Evolutionary conservation across 1,140 invertebrate species (phyloP).

Genomic region (Solenopsis fugax): DNA sequence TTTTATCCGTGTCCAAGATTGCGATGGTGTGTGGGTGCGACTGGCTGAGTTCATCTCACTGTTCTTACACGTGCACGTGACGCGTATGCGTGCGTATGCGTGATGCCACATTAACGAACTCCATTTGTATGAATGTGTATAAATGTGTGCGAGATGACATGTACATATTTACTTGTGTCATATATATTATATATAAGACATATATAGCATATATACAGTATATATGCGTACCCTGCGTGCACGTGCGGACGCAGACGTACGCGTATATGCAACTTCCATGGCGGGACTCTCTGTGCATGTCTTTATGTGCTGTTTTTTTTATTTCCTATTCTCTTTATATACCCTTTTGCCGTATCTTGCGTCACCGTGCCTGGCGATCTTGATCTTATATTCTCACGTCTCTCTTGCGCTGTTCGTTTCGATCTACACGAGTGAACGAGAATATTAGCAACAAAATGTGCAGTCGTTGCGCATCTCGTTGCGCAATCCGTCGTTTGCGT

Average conservation of each 20-base stretch:
- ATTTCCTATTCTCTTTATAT: slow-evolving; percentile 59
- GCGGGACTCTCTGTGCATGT: slow-evolving; percentile 83
- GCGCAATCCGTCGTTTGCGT: slow-evolving; percentile 56
- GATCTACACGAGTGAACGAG: slow-evolving; percentile 63
- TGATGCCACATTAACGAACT: slow-evolving; percentile 41
- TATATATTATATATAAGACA: slow-evolving; percentile 47
- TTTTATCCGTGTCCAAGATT: slow-evolving; percentile 41
- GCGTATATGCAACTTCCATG: slow-evolving; percentile 67
- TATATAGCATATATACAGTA: slow-evolving; percentile 59
- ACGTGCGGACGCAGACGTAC: slow-evolving; percentile 55
- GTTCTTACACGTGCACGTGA: slow-evolving; percentile 58
- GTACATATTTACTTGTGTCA: slow-evolving; percentile 70
- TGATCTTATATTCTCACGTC: slow-evolving; percentile 82
- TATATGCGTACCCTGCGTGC: slow-evolving; percentile 63
- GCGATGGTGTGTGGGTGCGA: slow-evolving; percentile 79
- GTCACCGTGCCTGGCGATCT: slow-evolving; percentile 81
- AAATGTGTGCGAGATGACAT: slow-evolving; percentile 59
- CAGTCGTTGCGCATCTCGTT: slow-evolving; percentile 44
- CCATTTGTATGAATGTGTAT: slow-evolving; percentile 57
- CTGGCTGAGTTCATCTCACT: slow-evolving; percentile 79
- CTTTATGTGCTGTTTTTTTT: slow-evolving; percentile 77
- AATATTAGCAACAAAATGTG: slow-evolving; percentile 71
- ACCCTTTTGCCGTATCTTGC: slow-evolving; percentile 79
- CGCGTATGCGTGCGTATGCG: slow-evolving; percentile 30
- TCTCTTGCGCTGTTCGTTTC: slow-evolving; percentile 81